Base-by-base conservation (phyloP, 1,140 invertebrate genomes). In the Trissolcus basalis region DNA sequence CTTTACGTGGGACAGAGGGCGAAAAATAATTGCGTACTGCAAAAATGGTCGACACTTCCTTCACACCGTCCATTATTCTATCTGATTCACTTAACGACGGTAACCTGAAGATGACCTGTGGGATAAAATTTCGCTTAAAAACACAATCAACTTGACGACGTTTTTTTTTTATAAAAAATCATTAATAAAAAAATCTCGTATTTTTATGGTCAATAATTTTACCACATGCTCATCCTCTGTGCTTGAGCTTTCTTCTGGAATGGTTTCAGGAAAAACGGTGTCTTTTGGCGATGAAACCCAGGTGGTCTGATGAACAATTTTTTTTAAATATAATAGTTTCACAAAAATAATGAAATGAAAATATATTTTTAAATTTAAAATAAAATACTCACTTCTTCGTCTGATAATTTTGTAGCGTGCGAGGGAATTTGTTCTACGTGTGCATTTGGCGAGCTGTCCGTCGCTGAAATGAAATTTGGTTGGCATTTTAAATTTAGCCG, bases 211-310 rank as follows among this genome's bases (percentile, higher is more conserved):
- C n/a, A n/a, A 44, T 13, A 13, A n/a, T 13, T 44, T 90, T 79
- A 94, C 95, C 79, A 96, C 94, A 83, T 96, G 95, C 86, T 97
- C 95, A 83, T 96, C 96, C 86, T 96, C 95, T 45, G 94, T 94
- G 77, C 95, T 96, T 3, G 95, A 96, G 82, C 94, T 96, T 85
- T 97, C 96, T 88, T 97, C 95, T 0, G 95, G 95, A 76, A 96
- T 96, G 0, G 95, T 96, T 90, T 97, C 95, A 0, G 95, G 95
- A 84, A 96, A 96, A 44, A 93, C 92, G 4, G 93, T 94, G 68
- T 96, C 95, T 83, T 95, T 96, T 4, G 94, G 94, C 0, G 94
- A 95, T 0, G 94, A 94, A 1, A 95, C 90, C 94, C 94, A 95
- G 11, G 87, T 88, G 33, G 89, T 91, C 89, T 92, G 36, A 51